Evolutionary conservation across 1,140 invertebrate species (phyloP), one percentile per base, ranked within the genome.

Genomic region (Oncopeltus fasciatus): DNA sequence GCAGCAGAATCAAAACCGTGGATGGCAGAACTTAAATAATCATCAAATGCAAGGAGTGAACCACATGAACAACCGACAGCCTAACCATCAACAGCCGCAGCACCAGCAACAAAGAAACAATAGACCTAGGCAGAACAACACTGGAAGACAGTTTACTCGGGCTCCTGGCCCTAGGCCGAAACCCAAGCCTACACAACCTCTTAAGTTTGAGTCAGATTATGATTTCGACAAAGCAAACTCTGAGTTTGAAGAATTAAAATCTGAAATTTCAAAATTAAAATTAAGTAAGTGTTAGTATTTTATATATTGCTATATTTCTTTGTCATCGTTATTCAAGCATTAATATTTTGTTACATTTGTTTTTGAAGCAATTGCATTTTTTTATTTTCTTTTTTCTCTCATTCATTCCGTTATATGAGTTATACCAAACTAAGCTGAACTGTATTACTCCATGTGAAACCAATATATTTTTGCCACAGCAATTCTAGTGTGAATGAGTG

Each of bases 161-260:
- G 65, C 63, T 38, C 64, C 64, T 11, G 65, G 67, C 1, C 16
- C 64, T 20, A n/a, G 49, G 28, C 24, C 59, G 9, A 51, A 49
- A 27, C 51, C 29, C 21, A 46, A 61, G 27, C 26, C 63, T n/a
- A 57, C 53, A 20, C 59, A 84, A 73, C 85, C 83, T 3, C 78
- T 95, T 46, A 95, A 94, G 71, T 98, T 97, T 74, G 92, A 97
- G 62, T 87, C 85, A 58, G 94, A 97, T 68, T 98, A 92, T 74
- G 95, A 99, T 76, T 98, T 99, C 76, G 95, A 98, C 72, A 87
- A 93, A 73, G 92, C 94, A 9, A 97, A 98, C 76, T 92, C 88
- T 29, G 85, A 96, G 73, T 98, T 98, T 76, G 88, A 95, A 70
- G 92, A 96, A 74, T 76, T 98, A 16, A 85, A 89, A 72, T 80